phyloP scores from a whole-genome alignment of 1,140 invertebrate species.

The Meloidogyne exigua region DNA sequence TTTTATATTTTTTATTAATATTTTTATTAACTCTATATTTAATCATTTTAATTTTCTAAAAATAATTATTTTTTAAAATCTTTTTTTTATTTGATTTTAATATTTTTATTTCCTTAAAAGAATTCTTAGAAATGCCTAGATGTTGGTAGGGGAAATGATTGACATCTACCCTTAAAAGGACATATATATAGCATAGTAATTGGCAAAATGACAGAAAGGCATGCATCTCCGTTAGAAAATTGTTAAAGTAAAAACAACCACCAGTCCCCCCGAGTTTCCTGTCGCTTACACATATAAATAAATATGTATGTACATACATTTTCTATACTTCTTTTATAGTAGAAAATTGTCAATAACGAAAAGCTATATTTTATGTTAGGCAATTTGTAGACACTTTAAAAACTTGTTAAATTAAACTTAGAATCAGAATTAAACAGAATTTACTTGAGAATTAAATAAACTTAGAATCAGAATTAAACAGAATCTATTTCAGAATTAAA shows the following conservation, averaged over 20 bases:
- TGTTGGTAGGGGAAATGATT: background rate
- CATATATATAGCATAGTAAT: background rate
- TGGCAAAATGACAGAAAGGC: background rate
- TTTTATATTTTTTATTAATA: too few relatives aligned
- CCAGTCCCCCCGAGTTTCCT: background rate
- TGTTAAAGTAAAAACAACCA: background rate
- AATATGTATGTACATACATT: background rate
- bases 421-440: background rate
- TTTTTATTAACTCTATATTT: too few relatives aligned
- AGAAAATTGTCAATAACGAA: background rate
- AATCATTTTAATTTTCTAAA: too few relatives aligned
- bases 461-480: background rate
- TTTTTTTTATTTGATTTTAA: too few relatives aligned
- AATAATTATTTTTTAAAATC: too few relatives aligned
- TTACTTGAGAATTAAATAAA: too few relatives aligned
- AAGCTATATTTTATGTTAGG: background rate
- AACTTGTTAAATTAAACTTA: background rate
- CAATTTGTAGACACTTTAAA: background rate
- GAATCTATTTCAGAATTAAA: background rate
- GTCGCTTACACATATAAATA: background rate
- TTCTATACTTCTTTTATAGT: background rate
- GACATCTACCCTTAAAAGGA: background rate
- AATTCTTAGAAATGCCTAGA: conserved; percentile 3
- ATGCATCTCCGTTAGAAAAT: background rate
- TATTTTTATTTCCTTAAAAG: background rate